phyloP scores from a whole-genome alignment of 2,888 invertebrate species.

The Holacanthella duospinosa region DNA sequence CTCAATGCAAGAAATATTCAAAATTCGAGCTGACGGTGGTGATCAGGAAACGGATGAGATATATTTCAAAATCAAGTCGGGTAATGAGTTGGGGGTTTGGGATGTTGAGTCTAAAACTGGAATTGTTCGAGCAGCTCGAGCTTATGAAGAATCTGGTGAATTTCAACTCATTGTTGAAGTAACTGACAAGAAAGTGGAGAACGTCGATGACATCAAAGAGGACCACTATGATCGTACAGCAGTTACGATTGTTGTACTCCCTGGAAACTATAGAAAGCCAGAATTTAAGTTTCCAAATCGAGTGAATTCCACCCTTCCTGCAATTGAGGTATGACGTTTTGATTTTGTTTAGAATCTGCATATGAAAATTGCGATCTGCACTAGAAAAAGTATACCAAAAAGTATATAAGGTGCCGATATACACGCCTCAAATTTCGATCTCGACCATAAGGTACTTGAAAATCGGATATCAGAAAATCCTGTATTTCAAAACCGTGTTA shows the following conservation, averaged over 20 bases:
- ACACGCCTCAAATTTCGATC: no score
- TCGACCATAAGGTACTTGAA: no score
- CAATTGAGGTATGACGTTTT: slow-evolving; percentile 29
- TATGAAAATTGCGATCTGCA: no score
- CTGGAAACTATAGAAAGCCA: slow-evolving; percentile 32
- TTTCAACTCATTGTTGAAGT: slow-evolving; percentile 61
- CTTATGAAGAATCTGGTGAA: slow-evolving; percentile 53
- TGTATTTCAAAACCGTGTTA: no score
- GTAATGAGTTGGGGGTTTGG: slow-evolving; percentile 62
- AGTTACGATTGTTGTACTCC: slow-evolving; percentile 28
- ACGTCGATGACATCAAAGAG: slow-evolving; percentile 54
- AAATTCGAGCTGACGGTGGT: slow-evolving; percentile 66
- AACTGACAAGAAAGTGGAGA: slow-evolving; percentile 61
- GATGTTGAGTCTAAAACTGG: slow-evolving; percentile 64
- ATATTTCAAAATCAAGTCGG: slow-evolving; percentile 58
- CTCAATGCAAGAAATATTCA: slow-evolving; percentile 70
- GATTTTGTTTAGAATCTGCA: no score
- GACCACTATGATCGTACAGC: slow-evolving; percentile 38
- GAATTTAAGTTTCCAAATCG: slow-evolving; percentile 35
- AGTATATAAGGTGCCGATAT: no score
- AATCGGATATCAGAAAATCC: no score
- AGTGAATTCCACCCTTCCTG: slow-evolving; percentile 30
- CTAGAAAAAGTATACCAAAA: no score
- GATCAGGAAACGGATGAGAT: slow-evolving; percentile 74
- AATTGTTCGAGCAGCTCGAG: slow-evolving; percentile 63